These are phyloP conservation scores for Thecocarcelia acutangulata DNA, from an alignment of 2,888 invertebrate species.

Conservation along the genomic window DNA sequence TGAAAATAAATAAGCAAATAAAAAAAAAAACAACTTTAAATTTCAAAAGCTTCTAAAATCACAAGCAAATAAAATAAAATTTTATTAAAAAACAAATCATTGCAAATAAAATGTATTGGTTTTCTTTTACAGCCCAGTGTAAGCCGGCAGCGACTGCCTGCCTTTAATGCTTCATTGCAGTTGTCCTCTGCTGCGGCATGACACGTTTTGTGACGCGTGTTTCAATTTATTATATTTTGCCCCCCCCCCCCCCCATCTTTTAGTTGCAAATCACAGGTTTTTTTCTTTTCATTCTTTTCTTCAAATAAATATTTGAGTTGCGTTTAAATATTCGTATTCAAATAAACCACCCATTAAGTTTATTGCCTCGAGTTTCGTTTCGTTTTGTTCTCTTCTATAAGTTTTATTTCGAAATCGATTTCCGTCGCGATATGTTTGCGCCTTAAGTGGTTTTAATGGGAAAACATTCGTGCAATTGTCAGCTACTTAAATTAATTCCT, in stretches of 20 bases:
- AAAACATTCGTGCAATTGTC: slow-evolving; percentile 62
- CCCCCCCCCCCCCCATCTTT: slow-evolving; percentile 1
- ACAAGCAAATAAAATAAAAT: slow-evolving; percentile 3
- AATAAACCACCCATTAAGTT: slow-evolving; percentile 62
- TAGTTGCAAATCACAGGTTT: background rate
- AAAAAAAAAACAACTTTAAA: slow-evolving; percentile 34
- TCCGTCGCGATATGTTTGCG: slow-evolving; percentile 56
- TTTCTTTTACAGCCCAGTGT: slow-evolving; percentile 20
- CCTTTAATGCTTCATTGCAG: slow-evolving; percentile 39
- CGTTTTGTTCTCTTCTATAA: slow-evolving; percentile 3
- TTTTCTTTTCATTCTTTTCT: slow-evolving; percentile 2
- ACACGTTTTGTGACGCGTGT: slow-evolving; percentile 64
- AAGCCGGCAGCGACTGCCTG: slow-evolving; percentile 26
- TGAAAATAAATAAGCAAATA: slow-evolving; percentile 48
- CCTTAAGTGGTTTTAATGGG: slow-evolving; percentile 62
- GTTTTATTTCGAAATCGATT: slow-evolving; percentile 50
- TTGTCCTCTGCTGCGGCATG: slow-evolving; percentile 45
- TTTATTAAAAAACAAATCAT: slow-evolving; percentile 29
- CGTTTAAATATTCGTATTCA: slow-evolving; percentile 69
- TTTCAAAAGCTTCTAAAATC: slow-evolving; percentile 9
- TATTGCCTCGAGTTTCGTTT: slow-evolving; percentile 61
- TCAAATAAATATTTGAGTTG: slow-evolving; percentile 59
- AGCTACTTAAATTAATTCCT: slow-evolving; percentile 65
- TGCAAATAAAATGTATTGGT: too few relatives aligned
- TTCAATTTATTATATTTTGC: slow-evolving; percentile 51